phyloP scores from a whole-genome alignment of 1,140 invertebrate species.

The Drosophila dunni region DNA sequence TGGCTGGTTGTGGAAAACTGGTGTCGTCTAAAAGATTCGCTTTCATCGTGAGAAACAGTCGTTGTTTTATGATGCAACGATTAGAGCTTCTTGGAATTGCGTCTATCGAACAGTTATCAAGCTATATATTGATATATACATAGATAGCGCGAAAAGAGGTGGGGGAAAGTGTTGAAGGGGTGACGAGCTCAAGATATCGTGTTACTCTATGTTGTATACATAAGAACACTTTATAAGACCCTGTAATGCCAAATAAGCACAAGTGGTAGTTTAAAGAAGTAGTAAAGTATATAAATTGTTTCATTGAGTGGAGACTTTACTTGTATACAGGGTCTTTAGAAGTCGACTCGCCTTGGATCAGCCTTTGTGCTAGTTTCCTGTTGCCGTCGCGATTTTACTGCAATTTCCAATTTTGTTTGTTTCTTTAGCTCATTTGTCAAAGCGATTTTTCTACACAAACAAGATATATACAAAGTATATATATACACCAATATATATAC shows the following conservation, averaged over 20 bases:
- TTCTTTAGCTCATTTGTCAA: slow-evolving; percentile 54
- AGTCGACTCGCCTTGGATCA: too few relatives aligned
- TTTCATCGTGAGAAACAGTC: background rate
- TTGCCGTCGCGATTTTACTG: background rate
- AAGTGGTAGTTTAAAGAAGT: too few relatives aligned
- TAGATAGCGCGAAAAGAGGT: background rate
- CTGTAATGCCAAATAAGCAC: too few relatives aligned
- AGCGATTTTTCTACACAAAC: slow-evolving; percentile 63
- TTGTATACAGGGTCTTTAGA: too few relatives aligned
- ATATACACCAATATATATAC: background rate
- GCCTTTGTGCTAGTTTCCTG: background rate
- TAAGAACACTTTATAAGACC: background rate
- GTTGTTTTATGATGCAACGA: slow-evolving; percentile 31
- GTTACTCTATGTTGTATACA: slow-evolving; percentile 16
- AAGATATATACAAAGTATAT: slow-evolving; percentile 22
- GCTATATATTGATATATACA: background rate
- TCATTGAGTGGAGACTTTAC: too few relatives aligned
- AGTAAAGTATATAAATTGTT: too few relatives aligned
- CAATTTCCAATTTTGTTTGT: slow-evolving; percentile 45
- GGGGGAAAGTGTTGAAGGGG: background rate
- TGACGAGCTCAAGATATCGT: slow-evolving; percentile 7
- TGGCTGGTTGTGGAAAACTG: background rate
- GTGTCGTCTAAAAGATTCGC: background rate
- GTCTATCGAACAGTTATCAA: background rate
- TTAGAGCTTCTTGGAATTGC: slow-evolving; percentile 30